Conservation (phyloP, 2,113 vertebrate genomes). For the Vulpes ferrilata region DNA sequence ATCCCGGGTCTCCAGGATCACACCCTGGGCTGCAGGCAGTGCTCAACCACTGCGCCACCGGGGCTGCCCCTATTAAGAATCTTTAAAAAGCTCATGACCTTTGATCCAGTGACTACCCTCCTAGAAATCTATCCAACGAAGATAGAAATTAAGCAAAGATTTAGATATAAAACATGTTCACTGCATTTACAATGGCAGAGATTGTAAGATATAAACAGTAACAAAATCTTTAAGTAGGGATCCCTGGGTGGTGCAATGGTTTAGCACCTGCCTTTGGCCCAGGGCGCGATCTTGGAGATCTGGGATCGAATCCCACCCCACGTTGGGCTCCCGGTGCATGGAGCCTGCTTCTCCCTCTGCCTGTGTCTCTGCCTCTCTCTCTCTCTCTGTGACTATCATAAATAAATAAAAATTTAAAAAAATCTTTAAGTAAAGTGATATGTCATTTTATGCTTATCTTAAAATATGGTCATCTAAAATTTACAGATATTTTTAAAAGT, state of each 20-base stretch:
- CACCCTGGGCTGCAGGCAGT: too few species aligned
- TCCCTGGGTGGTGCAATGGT: too few species aligned
- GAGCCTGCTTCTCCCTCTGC: too few species aligned
- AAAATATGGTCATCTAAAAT: constrained; percentile 10
- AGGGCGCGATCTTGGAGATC: too few species aligned
- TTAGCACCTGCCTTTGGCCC: too few species aligned
- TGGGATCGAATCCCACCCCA: too few species aligned
- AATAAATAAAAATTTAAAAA: too few species aligned
- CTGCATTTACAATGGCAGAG: constrained; percentile 6
- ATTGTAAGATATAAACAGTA: background rate
- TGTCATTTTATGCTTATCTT: background rate
- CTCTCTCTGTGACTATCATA: too few species aligned
- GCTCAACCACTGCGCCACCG: too few species aligned
- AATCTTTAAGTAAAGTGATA: background rate
- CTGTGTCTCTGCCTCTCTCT: too few species aligned
- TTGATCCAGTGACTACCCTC: constrained; percentile 7
- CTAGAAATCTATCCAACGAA: background rate
- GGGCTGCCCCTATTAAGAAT: background rate
- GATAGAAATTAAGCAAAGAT: constrained; percentile 1
- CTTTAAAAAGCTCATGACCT: background rate
- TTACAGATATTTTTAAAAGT: constrained; percentile 5
- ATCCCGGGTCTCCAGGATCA: too few species aligned
- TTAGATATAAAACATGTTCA: constrained; percentile 43
- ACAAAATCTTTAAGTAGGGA: background rate
- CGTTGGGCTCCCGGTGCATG: too few species aligned